Evolutionary conservation across 2,797 vertebrate species (phyloP).

Genomic region (Okamejei kenojei): DNA sequence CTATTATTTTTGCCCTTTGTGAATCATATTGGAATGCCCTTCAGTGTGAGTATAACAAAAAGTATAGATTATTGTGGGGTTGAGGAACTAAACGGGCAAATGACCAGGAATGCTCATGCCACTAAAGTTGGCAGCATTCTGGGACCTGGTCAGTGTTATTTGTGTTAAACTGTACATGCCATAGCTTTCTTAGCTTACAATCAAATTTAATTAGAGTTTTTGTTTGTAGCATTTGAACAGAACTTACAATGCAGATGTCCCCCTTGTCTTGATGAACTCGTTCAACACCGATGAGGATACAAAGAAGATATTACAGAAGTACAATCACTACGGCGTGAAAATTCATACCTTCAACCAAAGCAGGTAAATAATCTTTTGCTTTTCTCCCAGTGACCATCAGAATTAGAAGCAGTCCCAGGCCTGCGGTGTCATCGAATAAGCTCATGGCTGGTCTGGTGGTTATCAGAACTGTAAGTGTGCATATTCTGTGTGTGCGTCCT

Average conservation of each 20-base stretch:
- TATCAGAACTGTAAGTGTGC: no score
- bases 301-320: conserved; percentile 83
- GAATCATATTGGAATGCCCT: not conserved
- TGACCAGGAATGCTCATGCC: not conserved
- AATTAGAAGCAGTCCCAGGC: no score
- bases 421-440: no score
- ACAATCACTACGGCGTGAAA: conserved; percentile 77
- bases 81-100: not conserved
- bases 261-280: conserved; percentile 72
- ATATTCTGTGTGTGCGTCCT: no score
- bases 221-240: conserved; percentile 81
- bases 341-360: conserved; percentile 97
- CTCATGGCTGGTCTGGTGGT: no score
- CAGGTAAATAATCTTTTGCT: conserved; percentile 58
- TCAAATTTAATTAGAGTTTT: conserved; percentile 46
- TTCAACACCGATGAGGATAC: conserved; percentile 91
- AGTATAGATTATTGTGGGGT: not conserved
- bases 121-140: not conserved
- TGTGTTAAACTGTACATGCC: no score
- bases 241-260: conserved; percentile 77
- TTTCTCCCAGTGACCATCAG: not conserved
- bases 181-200: not conserved
- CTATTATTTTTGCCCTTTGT: not conserved
- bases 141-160: not conserved
- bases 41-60: not conserved